A percentile compares a stretch with the other conserved stretches of the same genome.
phyloP scores from a whole-genome alignment of 2,113 vertebrate species.

The crab-eating macaque (Macaca fascicularis) region T2T-MFA8v1.1 NC_088388.1:91068501-91069000 shows the following conservation, averaged over 20 bases:
- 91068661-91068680: neutral
- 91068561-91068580: neutral
- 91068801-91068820: no score
- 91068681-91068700: neutral
- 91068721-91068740: neutral
- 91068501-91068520: neutral
- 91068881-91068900: neutral
- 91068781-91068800: neutral
- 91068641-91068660: neutral
- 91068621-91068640: neutral
- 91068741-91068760: neutral
- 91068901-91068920: neutral
- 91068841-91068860: neutral
- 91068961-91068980: neutral
- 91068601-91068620: neutral
- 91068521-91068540: neutral
- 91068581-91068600: neutral
- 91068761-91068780: neutral
- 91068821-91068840: accelerated
- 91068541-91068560: neutral
- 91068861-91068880: neutral
- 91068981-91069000: neutral
- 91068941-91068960: neutral
- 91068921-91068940: neutral
- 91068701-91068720: neutral